These are phyloP conservation scores for Peromyscus polionotus DNA, from an alignment of 2,113 vertebrate species.

Conservation along the genomic window DNA sequence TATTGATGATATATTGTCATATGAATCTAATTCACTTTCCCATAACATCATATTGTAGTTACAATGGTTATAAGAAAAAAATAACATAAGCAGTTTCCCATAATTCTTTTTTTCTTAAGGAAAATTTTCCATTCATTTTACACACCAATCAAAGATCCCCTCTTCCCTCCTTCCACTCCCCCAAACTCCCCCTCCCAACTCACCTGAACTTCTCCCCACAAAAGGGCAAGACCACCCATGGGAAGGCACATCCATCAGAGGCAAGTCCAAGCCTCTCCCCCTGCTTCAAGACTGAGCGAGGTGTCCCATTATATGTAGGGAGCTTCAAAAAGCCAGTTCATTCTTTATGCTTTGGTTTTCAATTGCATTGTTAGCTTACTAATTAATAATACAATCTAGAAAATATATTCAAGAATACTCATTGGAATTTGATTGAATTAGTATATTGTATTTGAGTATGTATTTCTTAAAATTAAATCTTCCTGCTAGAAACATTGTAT, in stretches of 20 bases:
- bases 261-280: no score
- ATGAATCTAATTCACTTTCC: background rate
- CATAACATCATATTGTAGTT: slow-evolving; percentile 1
- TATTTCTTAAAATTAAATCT: slow-evolving; percentile 30
- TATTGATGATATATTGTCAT: background rate
- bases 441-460: background rate
- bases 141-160: no score
- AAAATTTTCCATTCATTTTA: no score
- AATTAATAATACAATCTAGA: slow-evolving; percentile 30
- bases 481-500: background rate
- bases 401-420: background rate
- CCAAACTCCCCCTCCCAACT: no score
- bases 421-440: slow-evolving; percentile 5
- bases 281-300: no score
- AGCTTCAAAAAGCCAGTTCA: no score
- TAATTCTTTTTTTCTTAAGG: background rate
- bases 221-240: no score
- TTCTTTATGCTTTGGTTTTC: slow-evolving; percentile 1
- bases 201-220: no score
- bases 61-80: background rate
- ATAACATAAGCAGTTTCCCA: background rate
- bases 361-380: background rate
- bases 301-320: no score
- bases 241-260: no score
- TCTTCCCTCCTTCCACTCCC: no score